Evolutionary conservation across 2,797 vertebrate genomes (phyloP).

Genomic region (Acropternis orthonyx): DNA sequence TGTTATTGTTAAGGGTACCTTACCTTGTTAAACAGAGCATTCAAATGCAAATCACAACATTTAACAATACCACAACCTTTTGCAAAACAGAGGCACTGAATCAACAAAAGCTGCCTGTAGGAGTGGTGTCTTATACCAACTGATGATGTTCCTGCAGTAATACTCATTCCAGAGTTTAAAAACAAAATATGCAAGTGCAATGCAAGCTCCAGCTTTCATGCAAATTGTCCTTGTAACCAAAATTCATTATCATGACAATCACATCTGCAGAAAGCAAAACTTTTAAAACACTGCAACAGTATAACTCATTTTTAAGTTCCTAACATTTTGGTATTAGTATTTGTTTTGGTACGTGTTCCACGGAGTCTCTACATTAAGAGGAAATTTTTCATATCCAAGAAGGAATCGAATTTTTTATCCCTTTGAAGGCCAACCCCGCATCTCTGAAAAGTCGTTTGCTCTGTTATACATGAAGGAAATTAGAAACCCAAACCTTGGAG

Average conservation of each 20-base stretch:
- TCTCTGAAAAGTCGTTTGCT: neutral
- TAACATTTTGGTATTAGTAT: neutral
- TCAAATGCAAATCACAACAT: slow-evolving; percentile 45
- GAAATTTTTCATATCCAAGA: neutral
- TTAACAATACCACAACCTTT: slow-evolving; percentile 16
- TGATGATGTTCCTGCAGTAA: neutral
- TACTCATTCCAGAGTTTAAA: slow-evolving; percentile 7
- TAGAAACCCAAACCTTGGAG: neutral
- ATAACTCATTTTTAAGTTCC: neutral
- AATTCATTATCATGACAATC: slow-evolving; percentile 16
- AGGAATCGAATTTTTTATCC: neutral
- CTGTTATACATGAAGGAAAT: neutral
- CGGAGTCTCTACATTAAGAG: neutral
- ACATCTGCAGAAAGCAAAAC: neutral
- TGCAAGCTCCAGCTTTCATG: slow-evolving; percentile 1
- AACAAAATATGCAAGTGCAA: neutral
- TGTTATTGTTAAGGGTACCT: slow-evolving; percentile 36
- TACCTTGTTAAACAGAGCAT: slow-evolving; percentile 41
- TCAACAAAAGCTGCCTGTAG: neutral
- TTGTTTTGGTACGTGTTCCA: neutral
- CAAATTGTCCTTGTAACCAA: slow-evolving; percentile 19
- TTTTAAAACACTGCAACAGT: neutral
- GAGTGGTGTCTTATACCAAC: neutral
- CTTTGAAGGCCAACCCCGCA: neutral
- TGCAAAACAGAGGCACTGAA: neutral